phyloP scores from a whole-genome alignment of 2,113 vertebrate genomes.

The Aphelocoma coerulescens region DNA sequence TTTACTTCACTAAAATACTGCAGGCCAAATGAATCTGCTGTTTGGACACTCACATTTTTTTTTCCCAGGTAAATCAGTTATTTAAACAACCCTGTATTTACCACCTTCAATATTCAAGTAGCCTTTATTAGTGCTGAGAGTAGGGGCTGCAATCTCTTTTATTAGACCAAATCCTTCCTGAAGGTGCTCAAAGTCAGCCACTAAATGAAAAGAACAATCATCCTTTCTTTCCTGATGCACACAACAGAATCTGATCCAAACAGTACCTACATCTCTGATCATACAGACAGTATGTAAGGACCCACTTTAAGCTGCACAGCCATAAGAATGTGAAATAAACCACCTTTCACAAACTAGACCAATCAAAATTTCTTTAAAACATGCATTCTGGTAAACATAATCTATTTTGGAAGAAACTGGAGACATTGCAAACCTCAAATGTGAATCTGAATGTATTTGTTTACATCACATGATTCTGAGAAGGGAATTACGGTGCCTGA shows the following conservation, averaged over 20 bases:
- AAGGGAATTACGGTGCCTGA: neutral
- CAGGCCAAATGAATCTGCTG: neutral
- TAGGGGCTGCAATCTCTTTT: neutral
- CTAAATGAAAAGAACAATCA: neutral
- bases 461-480: neutral
- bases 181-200: neutral
- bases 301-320: neutral
- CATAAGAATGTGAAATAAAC: neutral
- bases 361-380: neutral
- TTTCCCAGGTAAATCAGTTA: neutral
- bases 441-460: slow-evolving; percentile 20
- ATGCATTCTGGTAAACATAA: neutral
- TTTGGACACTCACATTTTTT: neutral
- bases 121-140: neutral
- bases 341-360: neutral
- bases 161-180: neutral
- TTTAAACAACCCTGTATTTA: neutral
- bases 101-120: neutral
- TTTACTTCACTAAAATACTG: neutral
- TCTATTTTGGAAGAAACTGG: neutral
- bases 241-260: neutral
- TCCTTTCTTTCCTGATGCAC: neutral
- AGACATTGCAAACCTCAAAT: neutral
- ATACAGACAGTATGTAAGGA: neutral
- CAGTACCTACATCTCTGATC: neutral